phyloP scores from a whole-genome alignment of 2,113 vertebrate genomes.

The Salvelinus sp. region DNA sequence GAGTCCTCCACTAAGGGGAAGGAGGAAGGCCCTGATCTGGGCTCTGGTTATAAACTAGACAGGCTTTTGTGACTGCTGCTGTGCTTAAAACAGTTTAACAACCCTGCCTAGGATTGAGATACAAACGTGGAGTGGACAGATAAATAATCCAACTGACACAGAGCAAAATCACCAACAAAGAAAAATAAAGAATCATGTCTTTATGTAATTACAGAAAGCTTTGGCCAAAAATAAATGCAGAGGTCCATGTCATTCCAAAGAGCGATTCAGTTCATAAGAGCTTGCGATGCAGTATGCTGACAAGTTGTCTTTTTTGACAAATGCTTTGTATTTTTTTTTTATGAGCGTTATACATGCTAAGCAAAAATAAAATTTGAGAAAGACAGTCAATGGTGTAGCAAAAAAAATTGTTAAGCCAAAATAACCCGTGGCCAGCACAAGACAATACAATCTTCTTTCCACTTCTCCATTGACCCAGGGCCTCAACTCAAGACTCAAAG shows the following conservation, averaged over 20 bases:
- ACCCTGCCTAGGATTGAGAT: slow-evolving; percentile 9
- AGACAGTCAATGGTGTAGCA: slow-evolving; percentile 16
- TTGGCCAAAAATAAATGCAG: slow-evolving; percentile 20
- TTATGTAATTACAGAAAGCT: slow-evolving; percentile 28
- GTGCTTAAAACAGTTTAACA: slow-evolving; percentile 45
- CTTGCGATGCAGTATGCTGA: slow-evolving; percentile 26
- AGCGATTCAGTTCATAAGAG: slow-evolving; percentile 33
- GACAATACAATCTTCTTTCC: slow-evolving; percentile 14
- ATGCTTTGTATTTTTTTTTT: slow-evolving; percentile 32
- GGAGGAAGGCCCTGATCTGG: background rate
- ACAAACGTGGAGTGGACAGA: background rate
- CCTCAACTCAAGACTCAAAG: slow-evolving; percentile 36
- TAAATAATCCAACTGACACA: slow-evolving; percentile 11
- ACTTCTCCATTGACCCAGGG: slow-evolving; percentile 24
- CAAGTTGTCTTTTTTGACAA: slow-evolving; percentile 18
- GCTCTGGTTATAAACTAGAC: background rate
- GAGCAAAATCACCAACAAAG: slow-evolving; percentile 27
- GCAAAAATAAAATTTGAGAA: background rate
- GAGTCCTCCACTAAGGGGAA: background rate
- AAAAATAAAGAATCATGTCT: slow-evolving; percentile 27
- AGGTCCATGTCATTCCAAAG: slow-evolving; percentile 26
- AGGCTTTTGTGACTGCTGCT: background rate
- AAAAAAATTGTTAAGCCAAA: slow-evolving; percentile 39
- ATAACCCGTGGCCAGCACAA: slow-evolving; percentile 11
- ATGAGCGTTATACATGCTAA: slow-evolving; percentile 19